phyloP scores from a whole-genome alignment of 1,140 invertebrate species.

The Brachionus rotundiformis region DNA sequence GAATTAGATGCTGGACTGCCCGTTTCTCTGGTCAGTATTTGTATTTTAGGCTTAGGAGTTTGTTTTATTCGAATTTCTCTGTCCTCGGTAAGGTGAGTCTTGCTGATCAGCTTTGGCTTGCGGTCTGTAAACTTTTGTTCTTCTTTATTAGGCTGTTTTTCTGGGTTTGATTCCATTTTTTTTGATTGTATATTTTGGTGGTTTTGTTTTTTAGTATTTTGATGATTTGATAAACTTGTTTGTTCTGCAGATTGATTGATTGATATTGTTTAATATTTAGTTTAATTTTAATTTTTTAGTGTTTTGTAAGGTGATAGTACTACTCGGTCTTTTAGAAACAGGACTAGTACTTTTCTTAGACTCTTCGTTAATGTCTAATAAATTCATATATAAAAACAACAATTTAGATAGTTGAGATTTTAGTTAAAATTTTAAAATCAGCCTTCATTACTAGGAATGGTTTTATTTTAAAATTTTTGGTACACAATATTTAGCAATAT shows the following conservation, averaged over 20 bases:
- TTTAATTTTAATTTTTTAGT: constrained; percentile 48
- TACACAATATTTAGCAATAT: too few species aligned
- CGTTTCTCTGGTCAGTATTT: neutral
- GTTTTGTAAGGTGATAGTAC: constrained; percentile 14
- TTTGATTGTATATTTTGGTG: neutral
- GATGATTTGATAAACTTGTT: neutral
- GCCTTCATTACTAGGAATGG: too few species aligned
- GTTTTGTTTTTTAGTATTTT: neutral
- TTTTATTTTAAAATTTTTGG: too few species aligned
- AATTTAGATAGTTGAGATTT: neutral
- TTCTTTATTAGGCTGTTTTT: neutral
- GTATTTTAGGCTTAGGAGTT: constrained; percentile 34
- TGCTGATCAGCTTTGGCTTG: constrained; percentile 30
- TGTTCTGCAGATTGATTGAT: constrained; percentile 28
- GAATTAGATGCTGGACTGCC: neutral
- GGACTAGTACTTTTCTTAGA: constrained; percentile 28
- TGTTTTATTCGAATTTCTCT: neutral
- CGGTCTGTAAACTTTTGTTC: neutral
- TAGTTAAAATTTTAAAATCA: too few species aligned
- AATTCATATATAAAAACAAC: too few species aligned
- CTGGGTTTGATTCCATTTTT: neutral
- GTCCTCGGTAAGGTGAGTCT: neutral
- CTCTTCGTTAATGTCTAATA: constrained; percentile 12
- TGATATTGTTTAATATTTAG: constrained; percentile 18
- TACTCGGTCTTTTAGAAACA: constrained; percentile 3